Evolutionary conservation across 2,797 vertebrate species (phyloP).

Genomic region (Balearica regulorum): DNA sequence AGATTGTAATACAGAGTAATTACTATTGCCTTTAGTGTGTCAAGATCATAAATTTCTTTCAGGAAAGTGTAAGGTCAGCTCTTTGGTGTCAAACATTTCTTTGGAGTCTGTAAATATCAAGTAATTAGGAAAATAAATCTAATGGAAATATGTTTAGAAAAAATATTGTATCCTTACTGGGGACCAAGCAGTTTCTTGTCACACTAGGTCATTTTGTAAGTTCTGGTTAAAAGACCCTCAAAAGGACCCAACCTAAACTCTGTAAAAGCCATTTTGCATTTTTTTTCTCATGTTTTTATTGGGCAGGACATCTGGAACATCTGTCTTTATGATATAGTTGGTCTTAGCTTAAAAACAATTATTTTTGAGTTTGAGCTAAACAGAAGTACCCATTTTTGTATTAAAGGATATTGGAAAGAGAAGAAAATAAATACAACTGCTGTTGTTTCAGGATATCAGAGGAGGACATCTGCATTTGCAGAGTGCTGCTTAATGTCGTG

Average conservation of each 20-base stretch:
- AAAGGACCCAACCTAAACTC: background rate
- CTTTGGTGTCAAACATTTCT: background rate
- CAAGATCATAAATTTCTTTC: background rate
- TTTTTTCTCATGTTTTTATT: background rate
- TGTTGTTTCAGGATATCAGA: background rate
- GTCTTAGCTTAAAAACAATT: background rate
- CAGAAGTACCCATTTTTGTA: background rate
- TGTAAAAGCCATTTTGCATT: background rate
- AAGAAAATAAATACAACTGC: background rate
- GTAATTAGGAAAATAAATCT: background rate
- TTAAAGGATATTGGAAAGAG: background rate
- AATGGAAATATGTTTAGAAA: background rate
- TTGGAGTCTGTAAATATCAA: background rate
- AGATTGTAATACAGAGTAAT: background rate
- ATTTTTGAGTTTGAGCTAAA: background rate
- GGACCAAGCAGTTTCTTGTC: background rate
- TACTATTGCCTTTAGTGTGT: background rate
- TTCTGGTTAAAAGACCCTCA: background rate
- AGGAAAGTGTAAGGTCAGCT: background rate
- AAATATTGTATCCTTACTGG: background rate
- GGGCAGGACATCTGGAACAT: background rate
- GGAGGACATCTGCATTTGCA: background rate
- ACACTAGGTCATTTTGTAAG: background rate
- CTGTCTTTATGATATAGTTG: background rate
- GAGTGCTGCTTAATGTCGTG: accelerated